Base-by-base conservation (phyloP, 2,888 invertebrate species). In the Dryobotodes eremita region DNA sequence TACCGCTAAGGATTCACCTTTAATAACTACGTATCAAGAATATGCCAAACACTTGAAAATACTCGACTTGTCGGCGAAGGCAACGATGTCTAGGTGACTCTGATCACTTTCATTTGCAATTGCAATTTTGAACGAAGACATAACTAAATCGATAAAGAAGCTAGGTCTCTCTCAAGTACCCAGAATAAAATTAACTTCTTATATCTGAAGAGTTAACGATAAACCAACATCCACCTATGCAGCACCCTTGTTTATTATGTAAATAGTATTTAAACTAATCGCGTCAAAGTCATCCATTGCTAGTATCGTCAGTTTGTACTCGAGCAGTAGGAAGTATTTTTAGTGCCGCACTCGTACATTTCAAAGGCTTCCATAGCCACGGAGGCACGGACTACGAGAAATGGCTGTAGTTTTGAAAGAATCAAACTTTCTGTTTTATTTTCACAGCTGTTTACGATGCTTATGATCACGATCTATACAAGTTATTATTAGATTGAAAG, bases 311-410 rank as follows among this genome's bases (percentile, higher is more conserved):
- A 68, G 71, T 66, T 65, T 36, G 77, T 85, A 79, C 65, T 53
- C 66, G 71, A 84, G 71, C 75, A 71, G 79, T 77, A 86, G 85
- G 88, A 86, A 89, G 84, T 90, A 91, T 90, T 90, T 90, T 90
- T 90, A 92, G 87, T 89, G 77, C 82, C 79, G 80, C 73, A n/a
- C n/a, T n/a, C n/a, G 57, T 73, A 82, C 89, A 90, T 89, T 91
- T 88, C 85, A 87, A 89, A 87, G 93, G 93, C 90, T 93, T 93
- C 92, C 71, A 75, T 77, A 72, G 81, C 75, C 79, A 75, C 82
- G 74, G 84, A 72, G 81, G 74, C 79, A 75, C 82, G 74, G 84
- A 84, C 82, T 64, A 69, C 66, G 57, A 65, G 78, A 75, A 82
- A 80, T 57, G 75, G 31, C 66, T 77, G 57, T 70, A 75, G 70